Conservation (phyloP, 2,888 invertebrate species). For the Hermaeophaga mercurialis region DNA sequence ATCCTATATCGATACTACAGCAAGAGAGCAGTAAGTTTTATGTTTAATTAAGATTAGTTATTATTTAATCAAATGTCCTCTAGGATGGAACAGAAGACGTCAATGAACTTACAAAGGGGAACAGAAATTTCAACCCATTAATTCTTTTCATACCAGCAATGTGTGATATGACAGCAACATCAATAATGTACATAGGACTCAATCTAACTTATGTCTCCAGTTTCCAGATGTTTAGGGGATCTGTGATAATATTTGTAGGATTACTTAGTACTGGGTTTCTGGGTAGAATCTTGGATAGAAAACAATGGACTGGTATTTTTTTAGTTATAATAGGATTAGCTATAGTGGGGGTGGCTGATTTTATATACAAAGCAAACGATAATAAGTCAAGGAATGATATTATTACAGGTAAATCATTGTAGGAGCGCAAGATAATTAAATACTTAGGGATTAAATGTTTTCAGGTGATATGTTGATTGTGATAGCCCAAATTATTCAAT, state of each 20-base stretch:
- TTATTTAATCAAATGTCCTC: not conserved
- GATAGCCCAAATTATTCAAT: constrained; percentile 79
- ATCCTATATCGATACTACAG: constrained; percentile 64
- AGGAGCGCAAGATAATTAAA: too few species aligned
- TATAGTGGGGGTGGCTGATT: constrained; percentile 77
- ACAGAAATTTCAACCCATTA: constrained; percentile 76
- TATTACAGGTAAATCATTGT: constrained; percentile 73
- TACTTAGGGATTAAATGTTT: too few species aligned
- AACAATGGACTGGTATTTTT: constrained; percentile 80
- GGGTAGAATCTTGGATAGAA: constrained; percentile 64
- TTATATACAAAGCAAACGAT: constrained; percentile 58
- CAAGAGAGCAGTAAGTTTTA: constrained; percentile 61
- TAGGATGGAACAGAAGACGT: constrained; percentile 60
- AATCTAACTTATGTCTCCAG: constrained; percentile 91
- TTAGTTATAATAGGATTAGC: constrained; percentile 73
- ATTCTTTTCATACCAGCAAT: constrained; percentile 85
- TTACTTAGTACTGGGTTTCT: constrained; percentile 84
- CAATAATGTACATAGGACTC: constrained; percentile 89
- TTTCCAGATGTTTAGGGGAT: constrained; percentile 93
- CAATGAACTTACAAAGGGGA: constrained; percentile 70
- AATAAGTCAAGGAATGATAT: constrained; percentile 66
- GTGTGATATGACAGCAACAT: constrained; percentile 88
- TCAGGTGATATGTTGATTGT: constrained; percentile 72
- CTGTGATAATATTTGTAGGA: constrained; percentile 89
- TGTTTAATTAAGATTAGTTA: not conserved